Conservation (phyloP, 2,797 vertebrate genomes). For the Mormyrops boulengeri region DNA sequence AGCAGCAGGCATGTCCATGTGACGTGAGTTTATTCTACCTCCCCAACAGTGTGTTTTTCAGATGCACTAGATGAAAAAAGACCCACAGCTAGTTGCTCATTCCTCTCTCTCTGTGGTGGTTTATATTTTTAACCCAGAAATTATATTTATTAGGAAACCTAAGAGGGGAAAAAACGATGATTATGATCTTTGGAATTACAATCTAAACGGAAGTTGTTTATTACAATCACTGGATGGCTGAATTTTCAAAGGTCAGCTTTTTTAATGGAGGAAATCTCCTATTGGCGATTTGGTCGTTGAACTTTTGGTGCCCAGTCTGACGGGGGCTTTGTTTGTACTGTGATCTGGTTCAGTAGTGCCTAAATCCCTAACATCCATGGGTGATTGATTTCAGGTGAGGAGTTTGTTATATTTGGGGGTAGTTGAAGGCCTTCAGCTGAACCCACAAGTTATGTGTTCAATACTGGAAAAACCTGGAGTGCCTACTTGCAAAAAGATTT, state of each 20-base stretch:
- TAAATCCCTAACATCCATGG: background rate
- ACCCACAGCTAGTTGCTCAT: background rate
- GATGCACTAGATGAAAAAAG: conserved; percentile 23
- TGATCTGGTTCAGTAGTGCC: conserved; percentile 1
- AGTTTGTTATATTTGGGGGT: background rate
- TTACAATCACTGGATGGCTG: conserved; percentile 40
- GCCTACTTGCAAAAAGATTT: background rate
- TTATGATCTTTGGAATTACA: conserved; percentile 46
- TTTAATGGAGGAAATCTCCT: background rate
- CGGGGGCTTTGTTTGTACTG: background rate
- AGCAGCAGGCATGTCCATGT: background rate
- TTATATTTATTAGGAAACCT: conserved; percentile 44
- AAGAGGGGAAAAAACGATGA: conserved; percentile 42
- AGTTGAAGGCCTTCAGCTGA: background rate
- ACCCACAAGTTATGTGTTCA: background rate
- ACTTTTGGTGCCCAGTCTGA: background rate
- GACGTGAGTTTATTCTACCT: conserved; percentile 15
- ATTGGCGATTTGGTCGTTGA: background rate
- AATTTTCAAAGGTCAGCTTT: conserved; percentile 49
- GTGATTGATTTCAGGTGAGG: background rate
- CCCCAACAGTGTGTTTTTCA: conserved; percentile 2
- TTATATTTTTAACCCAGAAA: conserved; percentile 10
- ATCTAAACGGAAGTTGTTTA: conserved; percentile 59
- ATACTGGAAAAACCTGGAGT: background rate
- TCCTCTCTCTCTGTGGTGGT: background rate